Base-by-base conservation (phyloP, 2,888 invertebrate genomes). In the Athalia rosae region DNA sequence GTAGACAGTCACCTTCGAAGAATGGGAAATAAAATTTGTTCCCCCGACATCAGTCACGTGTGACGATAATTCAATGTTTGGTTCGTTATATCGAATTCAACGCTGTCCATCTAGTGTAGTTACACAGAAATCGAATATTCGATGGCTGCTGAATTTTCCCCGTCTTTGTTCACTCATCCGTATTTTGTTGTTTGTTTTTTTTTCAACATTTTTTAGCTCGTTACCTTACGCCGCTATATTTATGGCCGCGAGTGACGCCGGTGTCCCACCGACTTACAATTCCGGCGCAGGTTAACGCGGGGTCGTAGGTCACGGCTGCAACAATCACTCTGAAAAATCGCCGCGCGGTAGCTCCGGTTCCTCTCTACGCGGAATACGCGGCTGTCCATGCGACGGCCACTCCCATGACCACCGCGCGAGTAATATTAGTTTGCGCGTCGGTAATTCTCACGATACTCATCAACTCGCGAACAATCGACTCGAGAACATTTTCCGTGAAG, bases 391-490 rank as follows among this genome's bases (percentile, higher is more conserved):
- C 41, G 56, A 58, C 71, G 71, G 71, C 47, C 11, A 71, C 48
- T 56, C 71, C 41, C 13, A 71, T 58, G 71, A 71, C 62, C 73
- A 80, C 71, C 81, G 85, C 76, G 87, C 86, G 76, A 85, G 85
- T 81, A 59, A 5, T 6, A 5, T 4, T 15, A n/a, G 28, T 61
- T 61, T 0, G 4, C 28, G 28, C 0, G 3, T 0, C 9, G 4
- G 11, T 41, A 45, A 6, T 43, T 43, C 3, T 5, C n/a, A 6
- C 11, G 11, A 6, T n/a, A 62, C 41, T 62, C 6, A 58, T 58
- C n/a, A 13, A 58, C 5, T 6, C 5, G 64, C n/a, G 47, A 15
- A 13, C 13, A 3, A 4, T 13, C 13, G 0, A 6, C n/a, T 62
- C 62, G 8, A 43, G 28, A 28, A 28, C 28, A 28, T 28, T 28